phyloP scores from a whole-genome alignment of 2,113 vertebrate species.

The Epinephelus lanceolatus region DNA sequence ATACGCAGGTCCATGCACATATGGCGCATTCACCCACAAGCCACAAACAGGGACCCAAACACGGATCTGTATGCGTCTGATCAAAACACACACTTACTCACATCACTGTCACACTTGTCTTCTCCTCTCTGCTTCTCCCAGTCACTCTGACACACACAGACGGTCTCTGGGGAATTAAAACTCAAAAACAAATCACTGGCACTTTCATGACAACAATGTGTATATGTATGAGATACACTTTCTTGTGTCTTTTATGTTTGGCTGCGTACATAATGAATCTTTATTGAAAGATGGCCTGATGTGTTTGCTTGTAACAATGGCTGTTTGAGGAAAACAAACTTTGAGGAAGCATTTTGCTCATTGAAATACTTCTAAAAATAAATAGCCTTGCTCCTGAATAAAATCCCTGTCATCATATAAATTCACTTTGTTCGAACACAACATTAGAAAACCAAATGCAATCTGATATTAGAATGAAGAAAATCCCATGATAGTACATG shows the following conservation, averaged over 20 bases:
- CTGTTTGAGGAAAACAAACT: slow-evolving; percentile 4
- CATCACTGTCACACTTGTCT: slow-evolving; percentile 59
- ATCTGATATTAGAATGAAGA: slow-evolving; percentile 22
- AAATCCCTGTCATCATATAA: slow-evolving; percentile 19
- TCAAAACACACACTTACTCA: slow-evolving; percentile 52
- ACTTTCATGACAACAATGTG: slow-evolving; percentile 50
- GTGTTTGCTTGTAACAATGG: slow-evolving; percentile 25
- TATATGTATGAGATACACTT: slow-evolving; percentile 47
- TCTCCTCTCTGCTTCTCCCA: slow-evolving; percentile 36
- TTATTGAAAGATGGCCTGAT: slow-evolving; percentile 17
- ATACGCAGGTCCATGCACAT: not conserved
- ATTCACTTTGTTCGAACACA: slow-evolving; percentile 28
- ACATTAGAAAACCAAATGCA: not conserved
- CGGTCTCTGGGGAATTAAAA: slow-evolving; percentile 54
- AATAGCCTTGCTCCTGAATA: slow-evolving; percentile 13
- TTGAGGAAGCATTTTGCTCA: slow-evolving; percentile 21
- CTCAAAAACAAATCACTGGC: slow-evolving; percentile 63
- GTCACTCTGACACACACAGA: slow-evolving; percentile 39
- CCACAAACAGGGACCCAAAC: not conserved
- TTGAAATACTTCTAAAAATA: slow-evolving; percentile 38
- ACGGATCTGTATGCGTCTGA: slow-evolving; percentile 23
- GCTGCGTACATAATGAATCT: slow-evolving; percentile 25
- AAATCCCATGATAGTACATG: not conserved
- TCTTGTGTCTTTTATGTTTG: slow-evolving; percentile 10
- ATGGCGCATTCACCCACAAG: not conserved